Evolutionary conservation across 2,888 invertebrate species (phyloP), one percentile per base, ranked within the genome.

Genomic region (Melanostoma mellinum): DNA sequence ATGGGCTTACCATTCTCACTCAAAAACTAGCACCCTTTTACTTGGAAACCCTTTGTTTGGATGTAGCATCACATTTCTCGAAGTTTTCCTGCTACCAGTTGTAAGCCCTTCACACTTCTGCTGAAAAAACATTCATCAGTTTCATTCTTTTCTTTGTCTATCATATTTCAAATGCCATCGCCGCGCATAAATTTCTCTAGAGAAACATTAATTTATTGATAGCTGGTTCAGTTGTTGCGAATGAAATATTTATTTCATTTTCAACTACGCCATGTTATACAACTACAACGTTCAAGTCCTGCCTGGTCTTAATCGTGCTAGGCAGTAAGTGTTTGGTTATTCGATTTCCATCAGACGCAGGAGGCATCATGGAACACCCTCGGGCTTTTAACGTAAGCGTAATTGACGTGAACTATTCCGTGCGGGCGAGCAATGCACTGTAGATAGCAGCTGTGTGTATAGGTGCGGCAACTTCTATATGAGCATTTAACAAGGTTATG

Each of bases 401-500:
- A 77, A 77, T 72, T 82, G 77, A 44, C 72, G 61, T 58, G 33
- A 81, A 76, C 72, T 77, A 56, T 68, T 33, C 32, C 33, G 20
- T 53, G 50, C 4, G 42, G 36, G 48, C 50, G 50, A 44, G 40
- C 20, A 20, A 3, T 69, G 36, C 36, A 44, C 20, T n/a, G 3
- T 10, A 20, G 10, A 46, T 42, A 32, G 38, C 4, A 46, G 20
- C 61, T 53, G 2, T 72, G 52, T 50, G 50, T 35, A 46, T 55
- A 56, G 58, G 53, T 33, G 60, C 42, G 67, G 58, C n/a, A 56
- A 10, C 50, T 20, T 60, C 72, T 65, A 68, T 72, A 68, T 61
- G 72, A 81, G 56, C 77, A 72, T 73, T 77, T 77, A 82, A 82
- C 81, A 63, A 82, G 77, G 77, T 82, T 77, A 77, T 61, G 76